A percentile compares a stretch with the other conserved stretches of the same genome.
Conservation (phyloP, 2,113 vertebrate species). For the Cyanoderma ruficeps region DNA sequence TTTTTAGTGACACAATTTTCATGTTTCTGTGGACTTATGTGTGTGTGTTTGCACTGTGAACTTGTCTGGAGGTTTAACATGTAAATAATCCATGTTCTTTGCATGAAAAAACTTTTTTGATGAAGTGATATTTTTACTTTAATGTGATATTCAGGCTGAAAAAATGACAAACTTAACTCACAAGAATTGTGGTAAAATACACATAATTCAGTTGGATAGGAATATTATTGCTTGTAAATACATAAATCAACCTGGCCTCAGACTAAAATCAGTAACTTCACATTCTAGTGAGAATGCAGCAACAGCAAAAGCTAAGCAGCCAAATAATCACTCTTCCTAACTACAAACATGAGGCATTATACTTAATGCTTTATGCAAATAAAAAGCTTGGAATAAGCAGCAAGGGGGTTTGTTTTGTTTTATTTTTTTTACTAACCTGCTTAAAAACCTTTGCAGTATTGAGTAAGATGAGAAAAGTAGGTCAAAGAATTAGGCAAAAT, state of each 20-base stretch:
- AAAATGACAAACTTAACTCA: neutral
- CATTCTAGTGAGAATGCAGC: neutral
- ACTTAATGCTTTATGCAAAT: neutral
- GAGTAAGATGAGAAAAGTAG: neutral
- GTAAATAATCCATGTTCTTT: neutral
- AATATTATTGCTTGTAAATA: neutral
- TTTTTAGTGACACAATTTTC: neutral
- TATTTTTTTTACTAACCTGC: neutral
- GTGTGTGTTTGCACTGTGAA: neutral
- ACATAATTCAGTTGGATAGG: neutral
- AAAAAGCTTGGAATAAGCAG: neutral
- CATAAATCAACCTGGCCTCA: neutral
- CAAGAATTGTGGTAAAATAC: neutral
- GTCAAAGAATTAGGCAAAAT: conserved; percentile 11
- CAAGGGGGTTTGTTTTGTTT: neutral
- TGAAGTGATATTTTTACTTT: neutral
- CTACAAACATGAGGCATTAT: neutral
- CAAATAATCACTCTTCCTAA: neutral
- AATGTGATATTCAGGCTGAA: neutral
- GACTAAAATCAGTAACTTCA: neutral
- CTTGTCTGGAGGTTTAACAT: neutral
- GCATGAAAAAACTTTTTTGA: neutral
- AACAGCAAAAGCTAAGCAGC: neutral
- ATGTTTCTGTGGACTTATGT: neutral
- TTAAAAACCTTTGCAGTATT: neutral